Evolutionary conservation across 2,888 invertebrate genomes (phyloP).

Genomic region (Spisula solida): DNA sequence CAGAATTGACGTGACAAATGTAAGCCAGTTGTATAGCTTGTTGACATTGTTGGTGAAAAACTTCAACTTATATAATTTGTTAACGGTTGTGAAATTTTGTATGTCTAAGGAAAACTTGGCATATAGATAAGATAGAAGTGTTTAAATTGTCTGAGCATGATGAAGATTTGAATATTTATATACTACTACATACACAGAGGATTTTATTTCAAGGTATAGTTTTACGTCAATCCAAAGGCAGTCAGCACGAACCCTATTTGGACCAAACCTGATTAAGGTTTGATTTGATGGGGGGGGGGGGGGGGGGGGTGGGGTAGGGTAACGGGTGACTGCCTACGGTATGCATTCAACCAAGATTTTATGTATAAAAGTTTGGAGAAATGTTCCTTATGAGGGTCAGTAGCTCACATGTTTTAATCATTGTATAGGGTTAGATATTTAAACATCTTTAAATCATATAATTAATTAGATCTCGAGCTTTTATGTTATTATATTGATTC

Average conservation of each 20-base stretch:
- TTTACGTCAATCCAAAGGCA: too few relatives aligned
- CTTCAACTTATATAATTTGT: not conserved
- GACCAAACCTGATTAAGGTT: too few relatives aligned
- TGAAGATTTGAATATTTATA: conserved; percentile 11
- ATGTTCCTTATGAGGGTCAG: not conserved
- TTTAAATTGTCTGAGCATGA: not conserved
- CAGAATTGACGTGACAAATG: conserved; percentile 7
- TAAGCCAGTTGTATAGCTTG: not conserved
- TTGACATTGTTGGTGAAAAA: not conserved
- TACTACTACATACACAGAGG: not conserved
- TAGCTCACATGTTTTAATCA: not conserved
- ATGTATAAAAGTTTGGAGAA: not conserved
- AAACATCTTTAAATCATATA: too few relatives aligned
- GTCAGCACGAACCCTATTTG: too few relatives aligned
- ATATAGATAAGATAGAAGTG: not conserved
- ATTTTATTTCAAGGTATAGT: conserved; percentile 3
- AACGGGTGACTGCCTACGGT: not conserved
- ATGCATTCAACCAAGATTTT: not conserved
- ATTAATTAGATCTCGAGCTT: too few relatives aligned
- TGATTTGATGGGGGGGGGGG: too few relatives aligned
- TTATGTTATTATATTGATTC: too few relatives aligned
- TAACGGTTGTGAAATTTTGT: not conserved
- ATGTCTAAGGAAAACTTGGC: conserved; percentile 12
- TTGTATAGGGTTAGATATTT: not conserved
- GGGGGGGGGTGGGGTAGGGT: too few relatives aligned